Conservation (phyloP, 2,888 invertebrate genomes). For the Antitype chi region DNA sequence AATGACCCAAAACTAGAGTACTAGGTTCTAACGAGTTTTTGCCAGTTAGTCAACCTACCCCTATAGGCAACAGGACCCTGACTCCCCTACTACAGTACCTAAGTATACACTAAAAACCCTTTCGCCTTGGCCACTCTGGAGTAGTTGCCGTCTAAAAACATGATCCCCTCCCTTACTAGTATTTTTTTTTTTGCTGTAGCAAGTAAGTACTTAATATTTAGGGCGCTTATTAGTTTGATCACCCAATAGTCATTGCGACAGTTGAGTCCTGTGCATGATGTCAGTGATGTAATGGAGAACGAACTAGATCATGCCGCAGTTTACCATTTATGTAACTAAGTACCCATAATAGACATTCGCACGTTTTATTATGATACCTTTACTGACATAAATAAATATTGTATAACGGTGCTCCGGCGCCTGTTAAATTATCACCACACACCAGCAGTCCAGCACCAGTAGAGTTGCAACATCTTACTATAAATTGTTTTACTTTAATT, state of each 20-base stretch:
- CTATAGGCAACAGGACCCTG: too few relatives aligned
- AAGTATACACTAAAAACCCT: not conserved
- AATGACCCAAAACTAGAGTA: too few relatives aligned
- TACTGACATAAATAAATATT: constrained; percentile 23
- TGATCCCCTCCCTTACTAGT: not conserved
- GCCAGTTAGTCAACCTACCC: too few relatives aligned
- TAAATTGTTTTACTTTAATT: constrained; percentile 6
- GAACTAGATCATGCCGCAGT: constrained; percentile 37
- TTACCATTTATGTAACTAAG: constrained; percentile 40
- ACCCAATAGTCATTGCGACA: constrained; percentile 18
- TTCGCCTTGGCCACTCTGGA: not conserved
- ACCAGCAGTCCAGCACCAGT: not conserved
- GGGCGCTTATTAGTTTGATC: constrained; percentile 16
- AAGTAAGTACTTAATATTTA: not conserved
- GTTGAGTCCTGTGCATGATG: constrained; percentile 2
- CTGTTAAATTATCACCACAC: not conserved
- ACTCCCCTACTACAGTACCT: not conserved
- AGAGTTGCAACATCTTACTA: not conserved
- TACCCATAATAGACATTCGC: constrained; percentile 35
- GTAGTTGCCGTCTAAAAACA: not conserved
- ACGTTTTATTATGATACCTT: constrained; percentile 50
- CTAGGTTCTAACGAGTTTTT: too few relatives aligned
- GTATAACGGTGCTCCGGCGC: constrained; percentile 8
- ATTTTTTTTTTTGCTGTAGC: not conserved
- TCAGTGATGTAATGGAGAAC: constrained; percentile 36